phyloP scores from a whole-genome alignment of 2,797 vertebrate species.

The Pseudopleuronectes americanus region DNA sequence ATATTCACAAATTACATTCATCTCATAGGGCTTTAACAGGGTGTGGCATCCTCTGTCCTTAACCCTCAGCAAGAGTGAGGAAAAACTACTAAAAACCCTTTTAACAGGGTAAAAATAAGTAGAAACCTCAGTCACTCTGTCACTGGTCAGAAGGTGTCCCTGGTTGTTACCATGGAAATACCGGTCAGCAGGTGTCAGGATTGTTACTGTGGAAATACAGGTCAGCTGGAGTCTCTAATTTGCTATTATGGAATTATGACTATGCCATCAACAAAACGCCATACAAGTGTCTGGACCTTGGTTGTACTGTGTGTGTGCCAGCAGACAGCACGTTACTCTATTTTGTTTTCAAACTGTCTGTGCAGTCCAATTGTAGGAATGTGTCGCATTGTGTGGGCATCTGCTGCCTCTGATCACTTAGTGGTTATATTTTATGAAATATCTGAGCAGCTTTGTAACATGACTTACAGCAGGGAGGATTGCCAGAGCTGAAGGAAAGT shows the following conservation, averaged over 20 bases:
- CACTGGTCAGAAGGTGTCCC: neutral
- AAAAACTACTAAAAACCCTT: no score
- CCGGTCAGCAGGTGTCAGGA: neutral
- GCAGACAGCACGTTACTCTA: neutral
- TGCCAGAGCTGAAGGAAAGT: neutral
- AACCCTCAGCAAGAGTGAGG: no score
- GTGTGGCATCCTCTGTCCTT: no score
- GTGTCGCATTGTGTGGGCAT: neutral
- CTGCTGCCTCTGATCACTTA: neutral
- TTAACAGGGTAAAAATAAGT: no score
- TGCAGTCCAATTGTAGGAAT: no score
- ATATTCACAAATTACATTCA: no score
- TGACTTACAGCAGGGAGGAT: neutral
- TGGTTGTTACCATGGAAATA: constrained; percentile 9
- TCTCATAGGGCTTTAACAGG: no score
- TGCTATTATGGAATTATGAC: neutral
- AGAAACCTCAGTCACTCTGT: no score
- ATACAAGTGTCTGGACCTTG: neutral
- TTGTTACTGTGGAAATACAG: constrained; percentile 5
- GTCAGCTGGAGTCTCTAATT: neutral
- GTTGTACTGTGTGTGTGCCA: neutral
- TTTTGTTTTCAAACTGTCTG: neutral
- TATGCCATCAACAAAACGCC: neutral
- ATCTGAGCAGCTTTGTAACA: neutral
- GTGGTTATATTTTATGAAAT: neutral